A percentile compares a stretch with the other conserved stretches of the same genome.
These are phyloP conservation scores for Synodontis membranacea DNA, from an alignment of 2,113 vertebrate species.

Conservation along the genomic window DNA sequence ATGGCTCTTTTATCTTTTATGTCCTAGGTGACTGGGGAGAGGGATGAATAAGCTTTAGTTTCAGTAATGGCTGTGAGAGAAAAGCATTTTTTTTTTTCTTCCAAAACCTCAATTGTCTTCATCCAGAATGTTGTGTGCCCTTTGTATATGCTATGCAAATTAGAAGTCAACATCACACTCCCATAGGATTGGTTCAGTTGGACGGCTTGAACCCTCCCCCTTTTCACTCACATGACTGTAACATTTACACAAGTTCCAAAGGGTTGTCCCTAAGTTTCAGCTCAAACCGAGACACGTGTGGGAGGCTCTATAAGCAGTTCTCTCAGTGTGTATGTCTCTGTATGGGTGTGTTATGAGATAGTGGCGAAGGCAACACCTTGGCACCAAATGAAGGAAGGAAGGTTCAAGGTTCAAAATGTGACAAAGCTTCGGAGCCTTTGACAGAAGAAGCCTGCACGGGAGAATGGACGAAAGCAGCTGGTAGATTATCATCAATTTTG, in stretches of 20 bases:
- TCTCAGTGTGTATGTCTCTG: slow-evolving; percentile 36
- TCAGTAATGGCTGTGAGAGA: not conserved
- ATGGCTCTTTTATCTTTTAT: slow-evolving; percentile 11
- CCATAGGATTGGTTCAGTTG: slow-evolving; percentile 24
- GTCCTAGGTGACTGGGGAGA: not conserved
- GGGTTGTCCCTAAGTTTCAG: slow-evolving; percentile 57
- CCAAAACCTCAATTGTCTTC: not conserved
- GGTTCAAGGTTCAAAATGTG: slow-evolving; percentile 20
- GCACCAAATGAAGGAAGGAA: slow-evolving; percentile 40
- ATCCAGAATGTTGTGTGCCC: slow-evolving; percentile 46
- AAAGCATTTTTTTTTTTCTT: not conserved
- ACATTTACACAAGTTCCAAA: slow-evolving; percentile 63
- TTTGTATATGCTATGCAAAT: slow-evolving; percentile 53
- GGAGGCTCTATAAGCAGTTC: slow-evolving; percentile 58
- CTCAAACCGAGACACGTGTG: slow-evolving; percentile 41
- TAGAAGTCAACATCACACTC: slow-evolving; percentile 39
- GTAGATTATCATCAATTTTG: slow-evolving; percentile 24
- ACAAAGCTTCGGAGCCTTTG: slow-evolving; percentile 11
- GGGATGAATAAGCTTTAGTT: not conserved
- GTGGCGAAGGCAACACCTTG: slow-evolving; percentile 25
- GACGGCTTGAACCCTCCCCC: slow-evolving; percentile 39
- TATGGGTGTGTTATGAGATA: slow-evolving; percentile 20
- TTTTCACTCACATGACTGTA: slow-evolving; percentile 62
- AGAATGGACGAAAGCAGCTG: slow-evolving; percentile 15
- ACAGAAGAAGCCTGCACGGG: not conserved